Conservation (phyloP, 2,797 vertebrate genomes). For the Anas acuta region DNA sequence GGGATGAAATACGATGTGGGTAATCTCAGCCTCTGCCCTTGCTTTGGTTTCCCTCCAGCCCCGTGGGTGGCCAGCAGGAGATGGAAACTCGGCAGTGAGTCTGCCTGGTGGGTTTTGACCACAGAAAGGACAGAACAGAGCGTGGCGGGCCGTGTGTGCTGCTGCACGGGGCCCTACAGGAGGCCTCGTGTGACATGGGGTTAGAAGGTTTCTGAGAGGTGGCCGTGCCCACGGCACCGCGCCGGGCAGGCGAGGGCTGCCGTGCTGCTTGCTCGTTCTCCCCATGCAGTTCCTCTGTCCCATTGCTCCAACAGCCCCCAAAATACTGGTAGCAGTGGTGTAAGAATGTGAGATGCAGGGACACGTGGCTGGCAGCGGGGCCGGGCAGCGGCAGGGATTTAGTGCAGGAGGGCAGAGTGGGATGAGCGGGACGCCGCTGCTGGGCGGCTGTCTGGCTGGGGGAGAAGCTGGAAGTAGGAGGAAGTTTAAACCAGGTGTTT, state of each 20-base stretch:
- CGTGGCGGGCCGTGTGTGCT: accelerated
- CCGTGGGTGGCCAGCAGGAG: conserved; percentile 4
- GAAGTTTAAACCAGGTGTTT: neutral
- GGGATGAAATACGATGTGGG: neutral
- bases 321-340: no score
- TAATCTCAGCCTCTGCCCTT: neutral
- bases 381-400: neutral
- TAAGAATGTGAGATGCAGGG: no score
- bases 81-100: neutral
- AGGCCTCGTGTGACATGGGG: accelerated
- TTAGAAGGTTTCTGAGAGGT: neutral
- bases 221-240: accelerated
- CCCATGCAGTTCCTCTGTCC: accelerated
- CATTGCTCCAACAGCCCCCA: accelerated
- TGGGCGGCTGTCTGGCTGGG: neutral
- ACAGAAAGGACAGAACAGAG: neutral
- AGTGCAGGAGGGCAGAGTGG: neutral
- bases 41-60: conserved; percentile 12
- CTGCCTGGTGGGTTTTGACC: neutral
- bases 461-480: neutral
- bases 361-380: neutral
- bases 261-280: neutral
- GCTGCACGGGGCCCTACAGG: neutral
- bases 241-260: neutral
- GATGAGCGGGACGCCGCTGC: neutral